Evolutionary conservation across 2,797 vertebrate genomes (phyloP), one percentile per base, ranked within the genome.

Genomic region (Psittacula derbiana): DNA sequence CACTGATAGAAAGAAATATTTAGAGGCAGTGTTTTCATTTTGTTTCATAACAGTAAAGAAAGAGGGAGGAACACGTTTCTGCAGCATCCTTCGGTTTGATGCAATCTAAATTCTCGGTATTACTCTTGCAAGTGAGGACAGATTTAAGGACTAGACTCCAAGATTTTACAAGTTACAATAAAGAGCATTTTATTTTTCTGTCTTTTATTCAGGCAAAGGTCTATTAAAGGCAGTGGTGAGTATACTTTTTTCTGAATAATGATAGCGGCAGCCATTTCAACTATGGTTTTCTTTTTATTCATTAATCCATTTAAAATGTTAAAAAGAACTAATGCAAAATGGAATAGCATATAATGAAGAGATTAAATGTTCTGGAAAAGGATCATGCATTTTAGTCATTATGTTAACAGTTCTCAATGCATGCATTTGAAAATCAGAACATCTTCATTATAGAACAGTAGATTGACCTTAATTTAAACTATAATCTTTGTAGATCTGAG

Each of bases 21-120:
- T 90, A 84, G 62, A 97, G 46, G 12, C 52, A 90, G 85, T 47
- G 57, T 78, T 97, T 92, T 79, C 70, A 88, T 88, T 95, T 94
- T 95, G 36, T 86, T 88, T 57, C 57, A 76, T 15, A 93, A 67
- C 71, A 87, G 78, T 91, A 84, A 61, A 80, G 78, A 95, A 96
- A 95, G 41, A 41, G 6, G 69, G 33, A 90, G 20, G 41, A n/a
- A 53, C 60, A 66, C 0, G 2, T 78, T 88, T 90, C 92, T 90
- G 60, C n/a, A 80, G 44, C 55, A 72, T 95, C 90, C 74, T 96
- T 96, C 86, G 81, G 33, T 47, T 30, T 64, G 64, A 66, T 86
- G 86, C 46, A 75, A 47, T 82, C 82, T 92, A 79, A 96, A 82
- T 81, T 95, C 71, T 88, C 44, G 47, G 44, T 73, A 86, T 94